phyloP scores from a whole-genome alignment of 2,113 vertebrate species.

The Probosciger aterrimus region DNA sequence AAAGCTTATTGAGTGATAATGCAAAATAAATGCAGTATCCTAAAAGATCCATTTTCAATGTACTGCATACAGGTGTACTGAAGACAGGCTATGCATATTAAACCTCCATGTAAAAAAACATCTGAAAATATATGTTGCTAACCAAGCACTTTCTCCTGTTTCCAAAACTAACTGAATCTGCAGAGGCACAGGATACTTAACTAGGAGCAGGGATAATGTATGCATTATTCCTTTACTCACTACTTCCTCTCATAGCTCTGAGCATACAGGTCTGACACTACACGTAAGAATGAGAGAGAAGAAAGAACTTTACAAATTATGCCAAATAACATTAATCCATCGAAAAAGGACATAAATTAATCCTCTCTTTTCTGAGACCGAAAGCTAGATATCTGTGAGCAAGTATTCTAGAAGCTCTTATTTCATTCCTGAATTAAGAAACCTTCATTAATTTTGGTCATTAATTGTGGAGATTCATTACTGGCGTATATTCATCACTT shows the following conservation, averaged over 20 bases:
- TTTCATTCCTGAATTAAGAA: constrained; percentile 42
- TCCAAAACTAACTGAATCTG: constrained; percentile 2
- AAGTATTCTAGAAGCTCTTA: constrained; percentile 28
- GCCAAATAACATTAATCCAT: constrained; percentile 61
- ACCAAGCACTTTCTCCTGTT: constrained; percentile 34
- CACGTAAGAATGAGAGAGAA: constrained; percentile 17
- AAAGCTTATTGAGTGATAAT: not conserved
- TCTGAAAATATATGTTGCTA: constrained; percentile 6
- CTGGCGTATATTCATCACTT: constrained; percentile 54
- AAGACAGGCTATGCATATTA: constrained; percentile 44
- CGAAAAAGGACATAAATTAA: constrained; percentile 54
- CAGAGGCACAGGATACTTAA: constrained; percentile 66
- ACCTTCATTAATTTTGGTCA: constrained; percentile 48
- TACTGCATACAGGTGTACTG: constrained; percentile 20
- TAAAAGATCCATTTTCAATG: not conserved
- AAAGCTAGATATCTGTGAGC: constrained; percentile 30
- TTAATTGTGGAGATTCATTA: constrained; percentile 67
- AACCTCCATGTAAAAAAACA: not conserved
- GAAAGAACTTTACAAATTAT: constrained; percentile 61
- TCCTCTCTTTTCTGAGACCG: not conserved
- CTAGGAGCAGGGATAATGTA: constrained; percentile 28
- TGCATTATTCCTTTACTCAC: constrained; percentile 15
- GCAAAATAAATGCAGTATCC: constrained; percentile 25
- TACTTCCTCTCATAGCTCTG: constrained; percentile 53
- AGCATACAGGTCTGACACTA: constrained; percentile 21